phyloP scores from a whole-genome alignment of 1,140 invertebrate genomes.

The Aphidius ervi region DNA sequence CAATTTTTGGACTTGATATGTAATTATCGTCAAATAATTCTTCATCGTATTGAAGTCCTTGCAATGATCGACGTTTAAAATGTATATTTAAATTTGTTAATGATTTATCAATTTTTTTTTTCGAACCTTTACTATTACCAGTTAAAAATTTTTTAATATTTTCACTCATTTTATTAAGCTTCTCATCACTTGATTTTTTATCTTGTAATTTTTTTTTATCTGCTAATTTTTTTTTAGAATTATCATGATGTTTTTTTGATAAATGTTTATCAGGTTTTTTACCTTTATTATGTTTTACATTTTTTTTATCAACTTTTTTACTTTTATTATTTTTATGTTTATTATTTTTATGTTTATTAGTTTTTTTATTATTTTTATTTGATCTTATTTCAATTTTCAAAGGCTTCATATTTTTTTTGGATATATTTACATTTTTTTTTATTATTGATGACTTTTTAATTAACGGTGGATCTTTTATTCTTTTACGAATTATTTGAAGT shows the following conservation, averaged over 20 bases:
- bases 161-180: conserved; percentile 16
- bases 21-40: neutral
- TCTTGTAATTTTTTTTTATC: conserved; percentile 23
- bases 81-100: neutral
- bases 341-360: neutral
- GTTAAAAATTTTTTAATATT: conserved; percentile 24
- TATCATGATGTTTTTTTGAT: neutral
- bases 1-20: neutral
- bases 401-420: neutral
- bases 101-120: conserved; percentile 19
- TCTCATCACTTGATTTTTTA: conserved; percentile 7
- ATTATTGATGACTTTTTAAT: neutral
- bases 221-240: neutral
- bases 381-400: conserved; percentile 6
- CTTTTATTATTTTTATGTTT: conserved; percentile 3
- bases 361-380: conserved; percentile 16
- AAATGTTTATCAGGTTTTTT: conserved; percentile 8
- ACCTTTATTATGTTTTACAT: conserved; percentile 4
- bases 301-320: conserved; percentile 6
- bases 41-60: conserved; percentile 20
- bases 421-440: neutral
- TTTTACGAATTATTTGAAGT: conserved; percentile 24
- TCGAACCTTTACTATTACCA: conserved; percentile 20
- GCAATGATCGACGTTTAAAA: conserved; percentile 19
- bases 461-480: conserved; percentile 9